Evolutionary conservation across 2,113 vertebrate species (phyloP).

Genomic region (Otolemur garnettii): DNA sequence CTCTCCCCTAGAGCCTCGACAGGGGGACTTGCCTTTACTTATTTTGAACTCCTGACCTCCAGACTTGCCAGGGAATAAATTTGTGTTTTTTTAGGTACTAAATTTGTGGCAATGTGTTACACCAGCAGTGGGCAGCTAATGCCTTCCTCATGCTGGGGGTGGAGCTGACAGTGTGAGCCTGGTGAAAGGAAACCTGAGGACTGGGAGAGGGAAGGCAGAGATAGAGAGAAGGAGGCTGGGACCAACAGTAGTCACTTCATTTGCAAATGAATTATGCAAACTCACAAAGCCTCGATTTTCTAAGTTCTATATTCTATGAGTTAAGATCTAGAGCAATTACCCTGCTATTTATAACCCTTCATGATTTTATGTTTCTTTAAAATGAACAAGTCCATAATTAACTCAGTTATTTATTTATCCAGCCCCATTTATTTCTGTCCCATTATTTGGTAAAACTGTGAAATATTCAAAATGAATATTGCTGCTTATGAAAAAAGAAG

Average conservation of each 20-base stretch:
- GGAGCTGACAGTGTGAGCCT: not conserved
- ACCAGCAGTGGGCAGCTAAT: not conserved
- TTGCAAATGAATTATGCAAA: conserved; percentile 31
- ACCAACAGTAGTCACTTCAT: not conserved
- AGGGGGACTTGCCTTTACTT: not conserved
- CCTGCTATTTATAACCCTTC: conserved; percentile 10
- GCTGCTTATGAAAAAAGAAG: not conserved
- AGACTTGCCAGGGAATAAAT: not conserved
- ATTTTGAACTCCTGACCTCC: not conserved
- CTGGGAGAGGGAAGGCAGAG: not conserved
- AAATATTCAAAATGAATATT: conserved; percentile 39
- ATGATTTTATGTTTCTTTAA: conserved; percentile 55
- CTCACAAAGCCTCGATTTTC: not conserved
- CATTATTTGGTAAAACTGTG: conserved; percentile 40
- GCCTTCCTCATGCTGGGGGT: not conserved
- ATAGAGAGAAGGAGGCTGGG: not conserved
- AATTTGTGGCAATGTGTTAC: not conserved
- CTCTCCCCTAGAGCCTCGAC: not conserved
- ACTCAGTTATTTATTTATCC: conserved; percentile 49
- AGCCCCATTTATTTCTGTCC: not conserved
- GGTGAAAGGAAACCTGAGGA: not conserved
- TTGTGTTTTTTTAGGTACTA: not conserved
- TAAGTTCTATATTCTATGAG: conserved; percentile 17
- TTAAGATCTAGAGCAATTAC: conserved; percentile 47
- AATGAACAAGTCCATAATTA: conserved; percentile 38